These are phyloP conservation scores for Ctenoplectra terminalis DNA, from an alignment of 1,140 invertebrate genomes.

Conservation along the genomic window DNA sequence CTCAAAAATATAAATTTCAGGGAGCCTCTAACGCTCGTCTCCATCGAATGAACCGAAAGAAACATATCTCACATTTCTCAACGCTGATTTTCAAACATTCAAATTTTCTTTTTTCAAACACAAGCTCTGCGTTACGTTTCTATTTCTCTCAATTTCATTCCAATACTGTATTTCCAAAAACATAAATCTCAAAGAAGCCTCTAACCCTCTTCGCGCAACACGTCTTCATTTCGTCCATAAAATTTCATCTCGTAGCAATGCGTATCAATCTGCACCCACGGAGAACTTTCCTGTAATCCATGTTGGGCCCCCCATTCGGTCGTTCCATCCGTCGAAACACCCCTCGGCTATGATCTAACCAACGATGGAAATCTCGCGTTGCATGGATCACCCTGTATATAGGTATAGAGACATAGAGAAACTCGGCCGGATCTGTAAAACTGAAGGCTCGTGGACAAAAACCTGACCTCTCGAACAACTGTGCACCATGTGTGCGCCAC, in stretches of 20 bases:
- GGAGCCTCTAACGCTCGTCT: no score
- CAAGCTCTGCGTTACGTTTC: no score
- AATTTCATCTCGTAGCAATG: not conserved
- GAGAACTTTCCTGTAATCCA: not conserved
- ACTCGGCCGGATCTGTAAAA: slow-evolving; percentile 74
- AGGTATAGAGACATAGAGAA: slow-evolving; percentile 52
- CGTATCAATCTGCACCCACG: not conserved
- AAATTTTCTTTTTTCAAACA: no score
- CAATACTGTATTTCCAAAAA: no score
- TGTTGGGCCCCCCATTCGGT: not conserved
- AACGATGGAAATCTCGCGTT: slow-evolving; percentile 35
- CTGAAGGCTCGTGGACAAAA: slow-evolving; percentile 79
- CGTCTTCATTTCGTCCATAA: not conserved
- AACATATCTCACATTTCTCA: no score
- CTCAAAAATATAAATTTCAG: no score
- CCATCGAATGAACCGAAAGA: no score
- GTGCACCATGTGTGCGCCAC: slow-evolving; percentile 82
- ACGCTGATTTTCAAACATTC: no score
- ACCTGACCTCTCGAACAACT: slow-evolving; percentile 83
- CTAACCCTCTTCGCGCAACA: no score
- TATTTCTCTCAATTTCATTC: no score
- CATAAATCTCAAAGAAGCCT: no score
- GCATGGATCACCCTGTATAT: slow-evolving; percentile 45
- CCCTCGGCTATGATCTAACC: not conserved
- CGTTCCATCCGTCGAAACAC: not conserved